phyloP scores from a whole-genome alignment of 2,113 vertebrate genomes.

The Nothoprocta pentlandii region DNA sequence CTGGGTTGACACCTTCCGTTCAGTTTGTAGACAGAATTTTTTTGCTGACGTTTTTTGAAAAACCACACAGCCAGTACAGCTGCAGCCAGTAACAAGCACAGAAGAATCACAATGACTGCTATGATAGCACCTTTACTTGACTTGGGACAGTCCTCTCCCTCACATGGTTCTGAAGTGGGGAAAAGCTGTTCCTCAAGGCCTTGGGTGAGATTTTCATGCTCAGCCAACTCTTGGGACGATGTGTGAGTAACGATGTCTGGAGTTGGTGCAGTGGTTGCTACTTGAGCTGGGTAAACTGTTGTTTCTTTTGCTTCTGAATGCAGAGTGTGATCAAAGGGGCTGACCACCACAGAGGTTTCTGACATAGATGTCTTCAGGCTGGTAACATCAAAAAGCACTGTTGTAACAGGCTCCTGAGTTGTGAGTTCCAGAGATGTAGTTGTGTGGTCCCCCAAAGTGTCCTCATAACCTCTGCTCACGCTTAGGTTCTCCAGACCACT shows the following conservation, averaged over 20 bases:
- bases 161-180: constrained; percentile 76
- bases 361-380: constrained; percentile 53
- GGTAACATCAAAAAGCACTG: constrained; percentile 47
- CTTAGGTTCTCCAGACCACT: constrained; percentile 63
- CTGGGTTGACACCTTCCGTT: constrained; percentile 87
- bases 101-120: constrained; percentile 83
- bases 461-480: constrained; percentile 28
- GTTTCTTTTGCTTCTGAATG: constrained; percentile 23
- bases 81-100: constrained; percentile 81
- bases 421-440: constrained; percentile 42
- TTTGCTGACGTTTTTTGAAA: constrained; percentile 88
- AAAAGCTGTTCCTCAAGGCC: constrained; percentile 66
- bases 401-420: constrained; percentile 15
- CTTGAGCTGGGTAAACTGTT: constrained; percentile 2
- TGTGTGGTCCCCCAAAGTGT: not conserved
- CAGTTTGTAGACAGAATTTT: constrained; percentile 92
- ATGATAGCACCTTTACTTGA: constrained; percentile 82
- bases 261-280: constrained; percentile 30
- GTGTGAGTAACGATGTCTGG: constrained; percentile 63
- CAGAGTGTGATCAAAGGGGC: constrained; percentile 26
- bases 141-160: constrained; percentile 75
- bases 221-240: constrained; percentile 50
- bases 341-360: constrained; percentile 57
- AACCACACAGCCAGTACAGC: constrained; percentile 85
- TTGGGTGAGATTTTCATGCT: constrained; percentile 79